Percentiles rank a stretch among this genome's conserved stretches.
phyloP scores from a whole-genome alignment of 2,113 vertebrate species.

The Brachypteracias leptosomus region DNA sequence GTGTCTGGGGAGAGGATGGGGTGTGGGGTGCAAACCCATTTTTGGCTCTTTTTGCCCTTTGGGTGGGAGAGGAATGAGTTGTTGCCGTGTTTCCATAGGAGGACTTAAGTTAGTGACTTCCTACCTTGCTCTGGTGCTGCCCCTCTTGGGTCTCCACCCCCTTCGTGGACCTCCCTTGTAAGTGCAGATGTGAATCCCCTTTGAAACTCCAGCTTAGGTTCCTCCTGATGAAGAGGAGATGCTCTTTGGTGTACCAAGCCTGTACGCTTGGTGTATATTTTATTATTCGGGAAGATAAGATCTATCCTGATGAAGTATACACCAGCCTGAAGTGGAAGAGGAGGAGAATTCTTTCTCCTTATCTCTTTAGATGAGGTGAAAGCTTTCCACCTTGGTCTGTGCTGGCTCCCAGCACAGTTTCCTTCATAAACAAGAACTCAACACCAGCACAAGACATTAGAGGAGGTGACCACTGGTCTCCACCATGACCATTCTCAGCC shows the following conservation, averaged over 20 bases:
- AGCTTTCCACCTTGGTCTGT: neutral
- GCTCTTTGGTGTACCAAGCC: neutral
- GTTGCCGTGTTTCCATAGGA: neutral
- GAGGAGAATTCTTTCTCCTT: neutral
- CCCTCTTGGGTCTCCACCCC: accelerated
- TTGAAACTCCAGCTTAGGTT: neutral
- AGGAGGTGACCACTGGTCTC: neutral
- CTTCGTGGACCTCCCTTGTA: accelerated
- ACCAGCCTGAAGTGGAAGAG: neutral
- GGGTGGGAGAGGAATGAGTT: neutral
- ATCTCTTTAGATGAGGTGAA: neutral
- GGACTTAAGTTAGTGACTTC: neutral
- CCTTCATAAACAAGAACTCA: neutral
- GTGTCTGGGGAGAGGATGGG: neutral
- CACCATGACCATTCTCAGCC: too few relatives aligned
- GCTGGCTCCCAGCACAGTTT: neutral
- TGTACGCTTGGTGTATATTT: neutral
- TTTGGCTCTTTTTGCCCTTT: neutral
- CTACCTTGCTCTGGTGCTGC: neutral
- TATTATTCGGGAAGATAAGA: neutral
- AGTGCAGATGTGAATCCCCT: neutral
- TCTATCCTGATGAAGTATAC: neutral
- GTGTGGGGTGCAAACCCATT: neutral
- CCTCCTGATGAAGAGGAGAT: neutral
- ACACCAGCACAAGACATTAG: accelerated